Evolutionary conservation across 2,113 vertebrate genomes (phyloP).

Genomic region (Coptodon rendalli): DNA sequence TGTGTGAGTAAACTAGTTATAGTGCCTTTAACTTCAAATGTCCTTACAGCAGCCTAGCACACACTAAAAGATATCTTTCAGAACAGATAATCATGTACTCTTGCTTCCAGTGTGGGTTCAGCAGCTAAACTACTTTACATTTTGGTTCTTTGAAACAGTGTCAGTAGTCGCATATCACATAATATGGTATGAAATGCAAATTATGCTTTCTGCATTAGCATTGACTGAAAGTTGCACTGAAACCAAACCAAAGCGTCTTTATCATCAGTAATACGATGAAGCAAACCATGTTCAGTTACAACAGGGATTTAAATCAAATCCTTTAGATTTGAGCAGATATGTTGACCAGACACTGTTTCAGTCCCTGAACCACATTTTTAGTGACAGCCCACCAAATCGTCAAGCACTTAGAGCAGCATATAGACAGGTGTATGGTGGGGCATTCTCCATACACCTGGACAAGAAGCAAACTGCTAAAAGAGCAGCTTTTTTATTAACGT

Average conservation of each 20-base stretch:
- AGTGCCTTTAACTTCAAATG: not conserved
- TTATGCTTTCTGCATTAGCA: not conserved
- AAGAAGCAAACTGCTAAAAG: too few species aligned
- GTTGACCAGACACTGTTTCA: too few species aligned
- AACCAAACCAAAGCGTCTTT: not conserved
- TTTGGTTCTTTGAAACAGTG: not conserved
- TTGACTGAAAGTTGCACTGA: not conserved
- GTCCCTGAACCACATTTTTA: too few species aligned
- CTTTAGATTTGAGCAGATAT: too few species aligned
- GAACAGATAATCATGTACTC: not conserved
- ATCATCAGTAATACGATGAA: not conserved
- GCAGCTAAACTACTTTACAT: not conserved
- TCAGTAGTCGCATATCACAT: not conserved
- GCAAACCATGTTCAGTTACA: not conserved
- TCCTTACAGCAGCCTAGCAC: not conserved
- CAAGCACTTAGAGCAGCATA: too few species aligned
- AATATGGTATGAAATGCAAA: not conserved
- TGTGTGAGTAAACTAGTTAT: not conserved
- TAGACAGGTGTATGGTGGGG: too few species aligned
- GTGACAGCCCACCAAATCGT: too few species aligned
- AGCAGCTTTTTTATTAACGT: too few species aligned
- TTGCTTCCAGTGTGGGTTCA: not conserved
- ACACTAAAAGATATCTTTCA: not conserved
- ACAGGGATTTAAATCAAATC: too few species aligned
- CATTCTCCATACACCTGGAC: too few species aligned